Conservation (phyloP, 1,140 invertebrate species). For the Oryctes rhinoceros region DNA sequence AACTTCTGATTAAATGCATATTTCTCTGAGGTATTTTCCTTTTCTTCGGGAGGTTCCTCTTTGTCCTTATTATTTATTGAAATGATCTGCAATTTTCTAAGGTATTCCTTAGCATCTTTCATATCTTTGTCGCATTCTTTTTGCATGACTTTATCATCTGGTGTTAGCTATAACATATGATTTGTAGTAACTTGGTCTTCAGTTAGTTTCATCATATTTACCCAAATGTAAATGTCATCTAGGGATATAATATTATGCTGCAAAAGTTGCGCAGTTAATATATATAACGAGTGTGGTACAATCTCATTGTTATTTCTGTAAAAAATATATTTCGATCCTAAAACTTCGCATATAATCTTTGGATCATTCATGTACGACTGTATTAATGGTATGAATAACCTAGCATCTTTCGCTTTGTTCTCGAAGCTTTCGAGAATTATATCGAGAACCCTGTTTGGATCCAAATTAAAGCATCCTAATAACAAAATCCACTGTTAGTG, state of each 20-base stretch:
- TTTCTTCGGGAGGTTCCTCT: slow-evolving; percentile 74
- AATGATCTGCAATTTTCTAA: slow-evolving; percentile 85
- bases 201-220: slow-evolving; percentile 61
- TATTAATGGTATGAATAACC: slow-evolving; percentile 85
- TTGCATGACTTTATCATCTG: slow-evolving; percentile 83
- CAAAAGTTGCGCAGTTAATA: slow-evolving; percentile 87
- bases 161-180: slow-evolving; percentile 72
- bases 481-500: slow-evolving; percentile 44
- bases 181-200: background rate
- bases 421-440: slow-evolving; percentile 98
- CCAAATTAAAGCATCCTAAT: slow-evolving; percentile 97
- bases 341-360: slow-evolving; percentile 88
- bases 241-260: slow-evolving; percentile 87
- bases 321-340: slow-evolving; percentile 94
- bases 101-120: slow-evolving; percentile 86
- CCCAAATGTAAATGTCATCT: slow-evolving; percentile 91
- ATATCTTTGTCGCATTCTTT: slow-evolving; percentile 85
- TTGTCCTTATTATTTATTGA: slow-evolving; percentile 85
- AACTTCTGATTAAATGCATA: slow-evolving; percentile 92
- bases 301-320: slow-evolving; percentile 69
- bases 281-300: slow-evolving; percentile 86
- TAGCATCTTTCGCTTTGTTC: slow-evolving; percentile 76
- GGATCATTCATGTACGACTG: slow-evolving; percentile 86
- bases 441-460: slow-evolving; percentile 97
- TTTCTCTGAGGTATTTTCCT: slow-evolving; percentile 74